Evolutionary conservation across 2,797 vertebrate species (phyloP).

Genomic region (Pitangus sulphuratus): DNA sequence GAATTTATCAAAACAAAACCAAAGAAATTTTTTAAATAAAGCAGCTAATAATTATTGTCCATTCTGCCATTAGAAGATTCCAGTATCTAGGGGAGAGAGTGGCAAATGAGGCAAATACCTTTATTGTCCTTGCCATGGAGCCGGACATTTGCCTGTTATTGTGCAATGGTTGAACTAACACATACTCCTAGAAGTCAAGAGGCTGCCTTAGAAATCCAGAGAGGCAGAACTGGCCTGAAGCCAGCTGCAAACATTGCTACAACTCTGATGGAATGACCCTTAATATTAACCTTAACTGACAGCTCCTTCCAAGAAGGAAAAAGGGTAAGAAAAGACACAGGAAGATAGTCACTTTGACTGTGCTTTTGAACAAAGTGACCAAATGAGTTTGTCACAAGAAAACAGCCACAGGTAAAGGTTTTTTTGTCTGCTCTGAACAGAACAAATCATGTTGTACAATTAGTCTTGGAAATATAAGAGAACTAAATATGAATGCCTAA

Average conservation of each 20-base stretch:
- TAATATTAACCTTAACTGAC: slow-evolving; percentile 35
- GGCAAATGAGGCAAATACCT: neutral
- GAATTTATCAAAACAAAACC: neutral
- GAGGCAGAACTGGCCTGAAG: slow-evolving; percentile 35
- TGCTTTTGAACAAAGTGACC: slow-evolving; percentile 11
- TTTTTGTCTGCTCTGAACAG: neutral
- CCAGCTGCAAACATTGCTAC: neutral
- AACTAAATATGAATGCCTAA: neutral
- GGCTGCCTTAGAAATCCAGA: slow-evolving; percentile 24
- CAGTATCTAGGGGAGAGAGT: neutral
- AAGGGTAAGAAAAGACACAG: neutral
- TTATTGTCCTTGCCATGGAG: neutral
- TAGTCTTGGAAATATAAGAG: neutral
- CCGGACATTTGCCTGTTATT: neutral
- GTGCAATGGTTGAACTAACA: neutral
- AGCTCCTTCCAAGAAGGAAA: slow-evolving; percentile 23
- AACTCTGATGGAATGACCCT: slow-evolving; percentile 8
- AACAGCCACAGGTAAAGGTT: neutral
- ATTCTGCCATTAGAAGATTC: neutral
- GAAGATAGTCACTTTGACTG: neutral
- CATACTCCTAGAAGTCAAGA: neutral
- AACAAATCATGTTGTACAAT: neutral
- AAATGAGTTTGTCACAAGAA: slow-evolving; percentile 5
- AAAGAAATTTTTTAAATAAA: neutral
- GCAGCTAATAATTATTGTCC: neutral